Evolutionary conservation across 2,888 invertebrate genomes (phyloP).

Genomic region (Heliconius ismenius): DNA sequence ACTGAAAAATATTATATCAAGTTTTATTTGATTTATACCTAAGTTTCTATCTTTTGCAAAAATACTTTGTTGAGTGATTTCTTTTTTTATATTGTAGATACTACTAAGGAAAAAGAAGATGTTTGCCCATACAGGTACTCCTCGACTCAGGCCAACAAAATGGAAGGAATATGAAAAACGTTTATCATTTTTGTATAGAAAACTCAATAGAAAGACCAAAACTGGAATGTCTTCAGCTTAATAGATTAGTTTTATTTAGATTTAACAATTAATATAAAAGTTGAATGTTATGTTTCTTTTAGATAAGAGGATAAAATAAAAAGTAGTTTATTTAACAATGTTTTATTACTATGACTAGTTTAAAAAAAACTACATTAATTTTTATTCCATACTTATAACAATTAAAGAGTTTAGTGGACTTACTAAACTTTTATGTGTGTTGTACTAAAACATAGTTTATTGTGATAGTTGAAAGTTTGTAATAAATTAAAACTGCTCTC

Average conservation of each 20-base stretch:
- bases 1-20: too few species aligned
- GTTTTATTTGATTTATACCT: slow-evolving; percentile 28
- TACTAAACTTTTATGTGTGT: neutral
- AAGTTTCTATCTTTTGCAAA: neutral
- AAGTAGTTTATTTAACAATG: neutral
- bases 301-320: neutral
- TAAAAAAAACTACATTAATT: neutral
- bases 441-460: neutral
- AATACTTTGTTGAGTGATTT: neutral
- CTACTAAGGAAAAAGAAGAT: slow-evolving; percentile 88
- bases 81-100: slow-evolving; percentile 57
- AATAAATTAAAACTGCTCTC: neutral
- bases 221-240: slow-evolving; percentile 77
- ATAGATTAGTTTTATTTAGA: slow-evolving; percentile 14
- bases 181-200: slow-evolving; percentile 87
- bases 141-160: slow-evolving; percentile 82
- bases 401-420: neutral
- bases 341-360: slow-evolving; percentile 21
- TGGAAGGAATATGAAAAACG: slow-evolving; percentile 89
- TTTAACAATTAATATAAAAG: slow-evolving; percentile 17
- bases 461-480: neutral
- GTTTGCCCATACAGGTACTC: slow-evolving; percentile 81
- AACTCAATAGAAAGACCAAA: slow-evolving; percentile 90
- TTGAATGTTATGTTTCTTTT: neutral
- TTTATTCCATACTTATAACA: neutral